These are phyloP conservation scores for Cryptocephalus primarius DNA, from an alignment of 2,888 invertebrate genomes.

Conservation along the genomic window DNA sequence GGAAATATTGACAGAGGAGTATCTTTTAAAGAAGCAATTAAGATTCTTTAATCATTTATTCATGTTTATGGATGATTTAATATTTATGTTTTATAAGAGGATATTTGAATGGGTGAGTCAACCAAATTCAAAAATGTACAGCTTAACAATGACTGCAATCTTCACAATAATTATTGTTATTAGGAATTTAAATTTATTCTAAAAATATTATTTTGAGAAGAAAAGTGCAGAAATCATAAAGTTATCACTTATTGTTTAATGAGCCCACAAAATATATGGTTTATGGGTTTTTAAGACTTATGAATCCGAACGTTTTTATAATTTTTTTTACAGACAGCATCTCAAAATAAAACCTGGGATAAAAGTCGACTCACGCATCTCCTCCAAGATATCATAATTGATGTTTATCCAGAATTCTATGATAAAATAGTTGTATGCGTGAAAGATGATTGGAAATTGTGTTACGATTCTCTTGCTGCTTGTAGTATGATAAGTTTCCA, in stretches of 20 bases:
- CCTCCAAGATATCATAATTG: slow-evolving; percentile 32
- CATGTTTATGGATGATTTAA: slow-evolving; percentile 30
- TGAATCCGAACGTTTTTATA: no score
- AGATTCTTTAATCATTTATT: slow-evolving; percentile 29
- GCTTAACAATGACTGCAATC: no score
- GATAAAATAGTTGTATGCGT: slow-evolving; percentile 26
- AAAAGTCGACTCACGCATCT: slow-evolving; percentile 30
- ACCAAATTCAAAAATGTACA: background rate
- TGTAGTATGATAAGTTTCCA: slow-evolving; percentile 24
- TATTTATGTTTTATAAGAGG: slow-evolving; percentile 30
- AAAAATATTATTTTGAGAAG: no score
- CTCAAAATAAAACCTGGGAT: slow-evolving; percentile 21
- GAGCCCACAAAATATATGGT: no score
- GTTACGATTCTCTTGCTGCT: slow-evolving; percentile 22
- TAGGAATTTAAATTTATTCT: no score
- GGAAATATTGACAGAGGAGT: slow-evolving; percentile 27
- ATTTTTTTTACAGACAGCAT: slow-evolving; percentile 15
- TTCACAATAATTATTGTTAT: no score
- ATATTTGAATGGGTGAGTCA: slow-evolving; percentile 27
- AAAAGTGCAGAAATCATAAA: no score
- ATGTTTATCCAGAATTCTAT: slow-evolving; percentile 30
- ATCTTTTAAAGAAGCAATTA: slow-evolving; percentile 29
- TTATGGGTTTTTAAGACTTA: no score
- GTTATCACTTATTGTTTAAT: no score
- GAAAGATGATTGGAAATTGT: slow-evolving; percentile 20